phyloP scores from a whole-genome alignment of 1,140 invertebrate genomes.

The Apocrypta bakeri region DNA sequence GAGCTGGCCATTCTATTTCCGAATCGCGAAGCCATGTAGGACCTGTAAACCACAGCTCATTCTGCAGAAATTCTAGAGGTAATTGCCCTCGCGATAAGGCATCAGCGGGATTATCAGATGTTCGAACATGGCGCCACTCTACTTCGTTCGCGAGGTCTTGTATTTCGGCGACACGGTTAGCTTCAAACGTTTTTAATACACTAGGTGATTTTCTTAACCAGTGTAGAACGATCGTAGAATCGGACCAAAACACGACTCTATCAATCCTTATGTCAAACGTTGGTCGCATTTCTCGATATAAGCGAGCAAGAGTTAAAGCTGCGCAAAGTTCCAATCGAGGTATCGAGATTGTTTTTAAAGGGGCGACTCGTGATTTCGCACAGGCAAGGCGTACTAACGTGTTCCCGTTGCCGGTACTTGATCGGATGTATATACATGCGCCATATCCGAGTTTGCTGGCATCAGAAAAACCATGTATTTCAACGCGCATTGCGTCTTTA shows the following conservation, averaged over 20 bases:
- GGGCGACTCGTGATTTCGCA: constrained; percentile 36
- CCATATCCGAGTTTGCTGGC: constrained; percentile 35
- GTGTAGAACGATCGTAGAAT: constrained; percentile 22
- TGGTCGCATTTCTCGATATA: background rate
- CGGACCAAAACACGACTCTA: constrained; percentile 38
- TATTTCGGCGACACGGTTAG: constrained; percentile 58
- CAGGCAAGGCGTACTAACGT: background rate
- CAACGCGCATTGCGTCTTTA: background rate
- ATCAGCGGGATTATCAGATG: constrained; percentile 58
- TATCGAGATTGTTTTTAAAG: constrained; percentile 17
- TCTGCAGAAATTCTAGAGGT: constrained; percentile 9
- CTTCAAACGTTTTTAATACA: constrained; percentile 30
- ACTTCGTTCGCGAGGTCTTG: constrained; percentile 34
- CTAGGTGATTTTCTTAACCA: constrained; percentile 49
- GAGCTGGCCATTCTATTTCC: constrained; percentile 17
- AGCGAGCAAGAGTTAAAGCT: constrained; percentile 58
- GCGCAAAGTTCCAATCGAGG: constrained; percentile 68
- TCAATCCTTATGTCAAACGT: background rate
- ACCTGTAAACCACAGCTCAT: constrained; percentile 4
- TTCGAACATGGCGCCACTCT: constrained; percentile 58
- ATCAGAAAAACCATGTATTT: constrained; percentile 37
- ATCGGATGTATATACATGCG: constrained; percentile 19
- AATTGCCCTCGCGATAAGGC: constrained; percentile 49
- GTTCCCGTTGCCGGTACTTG: too few relatives aligned
- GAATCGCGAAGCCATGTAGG: constrained; percentile 8